phyloP scores from a whole-genome alignment of 2,888 invertebrate species.

The Platerodrilus igneus region DNA sequence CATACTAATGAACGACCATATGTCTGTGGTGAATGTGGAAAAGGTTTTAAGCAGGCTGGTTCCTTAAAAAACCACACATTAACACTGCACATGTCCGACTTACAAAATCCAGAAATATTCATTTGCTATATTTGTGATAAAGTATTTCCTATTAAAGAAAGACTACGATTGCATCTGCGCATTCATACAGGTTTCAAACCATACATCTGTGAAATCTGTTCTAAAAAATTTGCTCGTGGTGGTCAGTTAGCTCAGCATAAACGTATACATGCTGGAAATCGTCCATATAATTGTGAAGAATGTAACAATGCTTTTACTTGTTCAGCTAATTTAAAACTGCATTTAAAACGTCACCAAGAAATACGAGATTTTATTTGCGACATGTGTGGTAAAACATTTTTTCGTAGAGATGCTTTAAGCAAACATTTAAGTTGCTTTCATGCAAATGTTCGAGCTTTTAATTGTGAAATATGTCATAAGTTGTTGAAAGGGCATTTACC shows the following conservation, averaged over 20 bases:
- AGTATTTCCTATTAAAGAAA: constrained; percentile 70
- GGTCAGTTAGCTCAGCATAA: constrained; percentile 74
- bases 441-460: constrained; percentile 66
- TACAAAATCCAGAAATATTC: constrained; percentile 50
- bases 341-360: constrained; percentile 67
- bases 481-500: constrained; percentile 75
- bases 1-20: constrained; percentile 64
- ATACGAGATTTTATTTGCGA: constrained; percentile 74
- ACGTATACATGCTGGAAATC: constrained; percentile 67
- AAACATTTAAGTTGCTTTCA: constrained; percentile 75
- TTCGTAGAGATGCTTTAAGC: constrained; percentile 67
- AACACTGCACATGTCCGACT: constrained; percentile 51
- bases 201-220: constrained; percentile 59
- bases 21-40: constrained; percentile 59
- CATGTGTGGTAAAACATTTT: constrained; percentile 74
- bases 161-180: constrained; percentile 67
- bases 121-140: constrained; percentile 72
- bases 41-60: constrained; percentile 60
- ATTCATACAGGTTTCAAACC: constrained; percentile 69
- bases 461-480: constrained; percentile 77
- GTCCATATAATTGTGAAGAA: constrained; percentile 65
- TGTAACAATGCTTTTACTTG: constrained; percentile 70
- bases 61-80: constrained; percentile 62
- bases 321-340: constrained; percentile 58
- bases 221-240: constrained; percentile 65